phyloP scores from a whole-genome alignment of 2,797 vertebrate species.

The Hylomyscus alleni region DNA sequence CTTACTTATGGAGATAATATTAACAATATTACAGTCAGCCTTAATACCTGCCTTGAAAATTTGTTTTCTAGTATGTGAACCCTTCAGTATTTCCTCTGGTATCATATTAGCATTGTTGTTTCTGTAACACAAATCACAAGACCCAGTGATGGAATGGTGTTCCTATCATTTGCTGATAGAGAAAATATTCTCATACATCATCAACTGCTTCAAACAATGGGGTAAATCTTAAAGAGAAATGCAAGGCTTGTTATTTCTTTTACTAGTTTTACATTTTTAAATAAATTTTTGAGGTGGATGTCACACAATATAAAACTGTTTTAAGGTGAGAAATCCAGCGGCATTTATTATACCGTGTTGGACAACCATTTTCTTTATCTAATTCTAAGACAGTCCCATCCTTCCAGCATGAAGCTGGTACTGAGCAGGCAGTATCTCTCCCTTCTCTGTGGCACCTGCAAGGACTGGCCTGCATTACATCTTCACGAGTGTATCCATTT shows the following conservation, averaged over 20 bases:
- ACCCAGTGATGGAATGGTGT: background rate
- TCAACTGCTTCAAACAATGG: background rate
- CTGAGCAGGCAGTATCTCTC: background rate
- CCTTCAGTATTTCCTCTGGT: background rate
- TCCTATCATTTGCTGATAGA: background rate
- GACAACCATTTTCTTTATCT: background rate
- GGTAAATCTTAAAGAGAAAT: constrained; percentile 30
- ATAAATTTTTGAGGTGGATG: constrained; percentile 14
- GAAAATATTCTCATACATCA: background rate
- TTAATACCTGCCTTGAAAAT: background rate
- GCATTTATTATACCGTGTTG: background rate
- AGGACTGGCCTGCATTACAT: background rate
- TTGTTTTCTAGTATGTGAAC: background rate
- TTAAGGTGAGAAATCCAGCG: background rate
- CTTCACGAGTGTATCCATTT: background rate
- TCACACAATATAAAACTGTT: background rate
- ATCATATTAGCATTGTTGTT: background rate
- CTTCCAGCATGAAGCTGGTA: background rate
- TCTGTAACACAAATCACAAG: background rate
- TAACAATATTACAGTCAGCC: background rate
- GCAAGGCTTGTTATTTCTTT: background rate
- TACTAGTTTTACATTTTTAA: constrained; percentile 14
- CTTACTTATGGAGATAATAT: background rate
- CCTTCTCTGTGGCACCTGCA: background rate
- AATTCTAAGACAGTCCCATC: background rate